These are phyloP conservation scores for Yoshiicerus persimilis DNA, from an alignment of 1,140 invertebrate species.

Conservation along the genomic window DNA sequence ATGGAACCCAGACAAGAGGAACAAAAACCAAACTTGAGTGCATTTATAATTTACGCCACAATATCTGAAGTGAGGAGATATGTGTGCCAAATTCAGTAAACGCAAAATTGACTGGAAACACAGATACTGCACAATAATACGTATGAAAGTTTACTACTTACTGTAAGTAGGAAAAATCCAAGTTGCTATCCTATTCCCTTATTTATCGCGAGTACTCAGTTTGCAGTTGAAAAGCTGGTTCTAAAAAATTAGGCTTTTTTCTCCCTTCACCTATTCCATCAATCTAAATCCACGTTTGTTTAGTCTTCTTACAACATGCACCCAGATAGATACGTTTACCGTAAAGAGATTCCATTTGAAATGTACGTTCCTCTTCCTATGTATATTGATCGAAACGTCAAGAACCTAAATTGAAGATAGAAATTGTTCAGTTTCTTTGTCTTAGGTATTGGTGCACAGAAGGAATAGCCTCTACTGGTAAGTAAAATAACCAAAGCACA, in stretches of 20 bases:
- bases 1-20: too few relatives aligned
- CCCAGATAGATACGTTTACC: neutral
- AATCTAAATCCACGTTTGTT: neutral
- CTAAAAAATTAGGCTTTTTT: constrained; percentile 6
- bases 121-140: neutral
- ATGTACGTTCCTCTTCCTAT: neutral
- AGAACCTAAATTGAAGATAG: neutral
- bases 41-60: too few relatives aligned
- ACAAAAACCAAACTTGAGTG: too few relatives aligned
- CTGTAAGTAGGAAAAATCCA: too few relatives aligned
- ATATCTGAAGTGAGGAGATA: too few relatives aligned
- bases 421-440: neutral
- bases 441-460: neutral
- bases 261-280: neutral
- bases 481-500: neutral
- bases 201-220: too few relatives aligned
- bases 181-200: too few relatives aligned
- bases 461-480: neutral
- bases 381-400: neutral
- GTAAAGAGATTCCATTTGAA: neutral
- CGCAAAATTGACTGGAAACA: too few relatives aligned
- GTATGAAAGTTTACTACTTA: neutral
- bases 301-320: neutral
- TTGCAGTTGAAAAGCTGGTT: neutral
- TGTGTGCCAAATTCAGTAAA: too few relatives aligned